Evolutionary conservation across 2,888 invertebrate species (phyloP), one percentile per base, ranked within the genome.

Genomic region (Drosophila niveifrons): DNA sequence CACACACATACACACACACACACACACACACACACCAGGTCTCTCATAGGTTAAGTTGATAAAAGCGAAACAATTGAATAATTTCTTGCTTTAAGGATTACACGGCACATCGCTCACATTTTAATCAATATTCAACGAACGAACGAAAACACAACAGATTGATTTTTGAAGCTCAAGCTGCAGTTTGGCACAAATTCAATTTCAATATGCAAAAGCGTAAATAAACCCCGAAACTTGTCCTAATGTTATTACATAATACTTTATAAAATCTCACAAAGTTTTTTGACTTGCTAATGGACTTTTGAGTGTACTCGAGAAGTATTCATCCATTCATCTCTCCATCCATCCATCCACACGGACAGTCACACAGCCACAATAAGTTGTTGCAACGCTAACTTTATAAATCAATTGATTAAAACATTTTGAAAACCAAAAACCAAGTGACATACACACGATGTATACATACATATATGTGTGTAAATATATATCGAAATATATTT

Each of bases 51-150:
- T 13, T 43, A 56, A 64, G 43, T 57, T 34, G 47, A 63, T 44
- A 48, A 53, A 50, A 31, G 1, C 66, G 29, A 43, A 50, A 66
- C 55, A 66, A 64, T 58, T 68, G 70, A 46, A 57, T 44, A 46
- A 53, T 57, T 70, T 53, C 15, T 15, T 23, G 23, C 39, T 41
- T 74, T 28, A 36, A 67, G 47, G 55, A 47, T 68, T 55, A 50
- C 48, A 18, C 28, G 41, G n/a, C 39, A 58, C 39, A 58, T 47
- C 28, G 15, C 50, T 31, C 43, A 51, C 41, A 34, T 43, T 51
- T 39, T 29, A 43, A 61, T 51, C 51, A 61, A 52, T 34, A 43
- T 36, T 31, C 15, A 34, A 34, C 17, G 50, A 43, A 34, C 17
- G 50, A 43, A 29, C 11, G 23, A 23, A 23, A 23, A 23, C 23